Base-by-base conservation (phyloP, 2,888 invertebrate genomes). In the Nomada lathburiana region DNA sequence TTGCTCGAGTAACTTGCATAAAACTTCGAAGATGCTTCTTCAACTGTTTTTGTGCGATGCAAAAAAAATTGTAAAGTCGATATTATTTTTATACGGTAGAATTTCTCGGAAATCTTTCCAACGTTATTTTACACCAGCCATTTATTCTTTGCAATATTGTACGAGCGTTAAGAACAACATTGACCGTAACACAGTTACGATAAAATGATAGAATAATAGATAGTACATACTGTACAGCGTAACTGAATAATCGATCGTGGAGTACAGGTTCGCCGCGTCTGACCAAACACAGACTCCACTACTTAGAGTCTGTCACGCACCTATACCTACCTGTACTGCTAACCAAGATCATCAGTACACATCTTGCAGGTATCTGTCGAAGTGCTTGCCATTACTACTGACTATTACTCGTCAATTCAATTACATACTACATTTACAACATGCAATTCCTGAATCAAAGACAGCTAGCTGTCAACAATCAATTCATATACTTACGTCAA, bases 71-170 rank as follows among this genome's bases (percentile, higher is more conserved):
- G 26, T n/a, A 9, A n/a, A 18, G 36, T 20, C 52, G 26, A 65
- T 52, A 47, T 42, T 20, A 16, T 26, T 71, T 53, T 47, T 20
- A 20, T 2, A 29, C n/a, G 10, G 44, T 16, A 69, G 57, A 59
- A 57, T 77, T 50, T 50, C 69, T 44, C 50, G 13, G 29, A 69
- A 77, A 23, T 76, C 64, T 36, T 63, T 53, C 47, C 26, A 67
- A 55, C 62, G 44, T 11, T 20, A 23, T 11, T 26, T 23, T 11
- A 57, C 26, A 57, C 57, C 4, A 20, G 10, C 11, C 62, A 18
- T 23, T 47, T 62, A 62, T 44, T 62, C 2, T 62, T 62, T 44
- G 47, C 11, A 2, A 47, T 47, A 47, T 47, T 13, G 1, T 2
- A 47, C 16, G 16, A 36, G 0, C 7, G 36, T 36, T 36, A 5